Evolutionary conservation across 2,888 invertebrate species (phyloP), one percentile per base, ranked within the genome.

Genomic region (Drosophila nigricruria): DNA sequence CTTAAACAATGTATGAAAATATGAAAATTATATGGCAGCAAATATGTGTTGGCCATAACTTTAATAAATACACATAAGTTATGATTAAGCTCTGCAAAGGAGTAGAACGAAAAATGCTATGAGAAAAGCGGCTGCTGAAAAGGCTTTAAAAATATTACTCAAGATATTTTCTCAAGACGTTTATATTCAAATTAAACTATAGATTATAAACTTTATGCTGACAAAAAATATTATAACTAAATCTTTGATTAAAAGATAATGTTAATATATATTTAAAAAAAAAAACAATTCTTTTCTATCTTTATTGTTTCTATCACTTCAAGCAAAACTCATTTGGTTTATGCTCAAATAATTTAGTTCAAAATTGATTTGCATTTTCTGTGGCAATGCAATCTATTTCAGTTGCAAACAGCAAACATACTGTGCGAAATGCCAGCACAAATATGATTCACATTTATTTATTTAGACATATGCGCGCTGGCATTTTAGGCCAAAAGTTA

Each of bases 1-100:
- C 78, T 82, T 84, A 89, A 82, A 82, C 89, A 83, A 86, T 88
- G 81, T 83, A 88, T 82, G 86, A 77, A 83, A 88, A 83, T 84
- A 81, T 83, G 89, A 87, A 85, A 85, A 87, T 87, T 87, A 85
- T 85, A 85, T 79, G 84, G 40, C 61, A 72, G 77, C 76, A 81
- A 81, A 73, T 87, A 77, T 87, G 89, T 84, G 87, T 79, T 72
- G 89, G 89, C 71, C 87, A 82, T 88, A 83, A 80, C 89, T 83
- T 88, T 78, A 83, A 78, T 75, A 82, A 82, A 84, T 87, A 79
- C 67, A 75, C 76, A 61, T 61, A 71, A 70, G 79, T 79, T 79
- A 79, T 71, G 77, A 79, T 77, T 75, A 75, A 75, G 57, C 50
- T 50, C 50, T 6, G 49, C 43, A 16, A 6, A n/a, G 14, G n/a